Base-by-base conservation (phyloP, 1,140 invertebrate genomes). In the Colletes gigas region DNA sequence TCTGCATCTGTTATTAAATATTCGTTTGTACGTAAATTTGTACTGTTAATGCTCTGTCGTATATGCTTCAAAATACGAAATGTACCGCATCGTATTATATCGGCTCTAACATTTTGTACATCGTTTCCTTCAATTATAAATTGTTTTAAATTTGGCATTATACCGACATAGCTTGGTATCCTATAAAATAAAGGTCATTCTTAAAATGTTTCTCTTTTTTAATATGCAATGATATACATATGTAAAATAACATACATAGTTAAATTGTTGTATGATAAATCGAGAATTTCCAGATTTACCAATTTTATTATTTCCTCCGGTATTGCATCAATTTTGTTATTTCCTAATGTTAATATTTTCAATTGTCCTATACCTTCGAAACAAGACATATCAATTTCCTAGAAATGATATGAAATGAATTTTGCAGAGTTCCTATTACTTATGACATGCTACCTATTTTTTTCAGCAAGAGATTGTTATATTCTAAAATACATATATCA, bases 51-150 rank as follows among this genome's bases (percentile, higher is more conserved):
- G 54, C 93, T 94, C 66, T 97, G 97, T 2, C 96, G 93, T 47
- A 99, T 93, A 90, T 96, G 96, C 89, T 96, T 96, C 84, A 98
- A 94, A 85, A 98, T 95, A 75, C 97, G 94, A 55, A 95, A 92
- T 1, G 97, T 98, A 9, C 98, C 98, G 75, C 97, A 96, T 91
- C 96, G 94, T 60, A 98, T 93, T 62, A 98, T 96, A 90, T 98
- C 97, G 67, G 95, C 94, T 70, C 97, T 93, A 55, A 98, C 95
- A 39, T 95, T 95, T 86, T 96, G 94, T 81, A 98, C 93, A 83
- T 97, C 96, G 94, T 99, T 99, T 1, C 97, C 98, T 69, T 98
- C 97, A 60, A 98, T 94, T 78, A 96, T 95, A 59, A 99, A 94
- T 74, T 96, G 96, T 85, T 97, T 97, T 57, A 99, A 92, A 90